Base-by-base conservation (phyloP, 2,888 invertebrate species). In the Magallana nippona region DNA sequence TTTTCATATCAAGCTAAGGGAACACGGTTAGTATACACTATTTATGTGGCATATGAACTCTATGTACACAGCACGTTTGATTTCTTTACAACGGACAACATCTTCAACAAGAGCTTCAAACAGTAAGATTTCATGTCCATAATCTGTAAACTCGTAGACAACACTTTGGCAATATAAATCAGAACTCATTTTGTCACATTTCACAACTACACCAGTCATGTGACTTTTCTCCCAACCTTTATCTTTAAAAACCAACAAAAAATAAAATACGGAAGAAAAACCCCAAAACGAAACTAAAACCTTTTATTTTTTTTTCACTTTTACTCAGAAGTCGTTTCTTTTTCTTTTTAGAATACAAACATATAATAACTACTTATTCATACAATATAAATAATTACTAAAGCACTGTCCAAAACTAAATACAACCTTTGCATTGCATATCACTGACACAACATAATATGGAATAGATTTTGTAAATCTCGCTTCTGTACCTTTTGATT, bases 401-500 rank as follows among this genome's bases (percentile, higher is more conserved):
- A 27, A 63, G 63, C n/a, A 63, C 63, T 22, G 63, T 27, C 8
- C 63, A 63, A 63, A 63, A 13, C 13, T 63, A 22, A 22, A 13
- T 63, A 63, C 63, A 63, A 63, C 63, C 63, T 63, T 63, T 63
- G 63, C 63, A 63, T 63, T 63, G 19, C 22, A 27, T 63, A 13
- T 63, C 63, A 63, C 63, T 63, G 27, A 63, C 63, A 63, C 63
- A 22, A 22, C 27, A 19, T 22, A 19, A 63, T 13, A 19, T 63
- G 63, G 63, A 63, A 63, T 63, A 44, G 44, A 44, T 8, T 44
- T 44, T 8, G 44, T 44, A 44, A 44, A 44, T 44, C 44, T 44
- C 44, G 44, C 44, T 44, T 44, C 8, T 44, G 44, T 44, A 44
- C 8, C 8, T 44, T 44, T 44, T 44, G 44, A 44, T 44, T 27